Percentiles rank a stretch among this genome's conserved stretches.
These are phyloP conservation scores for Magallana nippona DNA, from an alignment of 2,888 invertebrate genomes.

Conservation along the genomic window DNA sequence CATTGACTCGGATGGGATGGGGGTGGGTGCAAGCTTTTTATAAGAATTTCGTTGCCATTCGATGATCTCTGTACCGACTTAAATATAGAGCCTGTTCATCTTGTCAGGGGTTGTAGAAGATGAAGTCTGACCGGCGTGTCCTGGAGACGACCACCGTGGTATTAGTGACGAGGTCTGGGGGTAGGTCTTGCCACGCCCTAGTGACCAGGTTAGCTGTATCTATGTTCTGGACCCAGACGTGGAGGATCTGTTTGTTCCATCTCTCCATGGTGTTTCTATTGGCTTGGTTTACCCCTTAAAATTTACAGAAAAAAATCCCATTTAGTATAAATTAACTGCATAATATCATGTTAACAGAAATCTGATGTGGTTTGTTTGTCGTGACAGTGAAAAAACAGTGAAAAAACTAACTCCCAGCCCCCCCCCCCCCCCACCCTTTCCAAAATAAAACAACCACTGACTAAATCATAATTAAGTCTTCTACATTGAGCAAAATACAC, in stretches of 20 bases:
- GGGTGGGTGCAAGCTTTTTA: neutral
- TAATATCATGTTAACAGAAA: too few species aligned
- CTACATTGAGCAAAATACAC: too few species aligned
- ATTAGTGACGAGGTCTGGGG: conserved; percentile 65
- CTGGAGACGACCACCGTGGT: conserved; percentile 75
- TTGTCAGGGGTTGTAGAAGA: conserved; percentile 65
- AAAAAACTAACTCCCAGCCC: too few species aligned
- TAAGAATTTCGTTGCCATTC: too few species aligned
- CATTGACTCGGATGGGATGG: too few species aligned
- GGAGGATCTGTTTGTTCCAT: conserved; percentile 78
- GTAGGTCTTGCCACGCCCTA: conserved; percentile 63
- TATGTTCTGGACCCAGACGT: conserved; percentile 75
- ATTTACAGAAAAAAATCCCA: neutral
- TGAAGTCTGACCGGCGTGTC: conserved; percentile 59
- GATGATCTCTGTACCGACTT: neutral
- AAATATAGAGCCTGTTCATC: too few species aligned
- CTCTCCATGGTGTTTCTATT: conserved; percentile 70
- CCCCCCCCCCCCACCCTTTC: too few species aligned
- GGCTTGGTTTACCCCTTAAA: conserved; percentile 74
- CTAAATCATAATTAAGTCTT: too few species aligned
- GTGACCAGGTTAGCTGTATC: conserved; percentile 68
- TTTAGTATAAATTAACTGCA: neutral
- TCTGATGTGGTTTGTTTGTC: too few species aligned
- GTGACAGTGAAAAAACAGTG: too few species aligned
- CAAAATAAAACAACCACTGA: too few species aligned